Base-by-base conservation (phyloP, 1,140 invertebrate genomes). In the Colletes latitarsis region DNA sequence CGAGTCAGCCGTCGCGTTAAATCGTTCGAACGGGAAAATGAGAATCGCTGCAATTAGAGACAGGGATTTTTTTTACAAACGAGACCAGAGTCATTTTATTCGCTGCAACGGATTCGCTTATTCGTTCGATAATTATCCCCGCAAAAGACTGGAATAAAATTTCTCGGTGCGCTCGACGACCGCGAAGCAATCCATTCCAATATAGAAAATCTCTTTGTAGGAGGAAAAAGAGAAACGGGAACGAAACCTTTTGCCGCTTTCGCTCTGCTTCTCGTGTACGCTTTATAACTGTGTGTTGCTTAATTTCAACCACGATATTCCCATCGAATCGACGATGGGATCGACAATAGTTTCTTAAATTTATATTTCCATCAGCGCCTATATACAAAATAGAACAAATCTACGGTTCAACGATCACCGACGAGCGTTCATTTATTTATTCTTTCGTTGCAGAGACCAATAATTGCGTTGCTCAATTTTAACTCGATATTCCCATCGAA, bases 111-210 rank as follows among this genome's bases (percentile, higher is more conserved):
- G 41, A 15, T 49, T 52, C 55, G 4, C 21, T 60, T 15, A 17
- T 41, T 77, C 21, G 55, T 70, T 60, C n/a, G 3, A 70, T 41
- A 52, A 77, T 71, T 62, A 52, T 62, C 17, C n/a, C 3, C 10
- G 75, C n/a, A 15, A 21, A 52, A 71, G 14, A 46, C n/a, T 4
- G 57, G 5, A 69, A 62, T 62, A 62, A 77, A 71, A 62, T 52
- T 14, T 9, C n/a, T 46, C 17, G 6, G 0, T 6, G 12, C 6
- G 43, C 5, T 55, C 39, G 39, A 55, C 52, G 39, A 15, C 9
- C 15, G n/a, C 9, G 3, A 1, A 49, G 30, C 75, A 15, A 69
- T 69, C 21, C 21, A 39, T 60, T 52, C 49, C 55, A 70, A 77
- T 4, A 46, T 6, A 52, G 41, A 77, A 60, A 49, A 49, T 19